A percentile compares a stretch with the other conserved stretches of the same genome.
These are phyloP conservation scores for Cephalopterus ornatus DNA, from an alignment of 2,113 vertebrate species.

Conservation along the genomic window DNA sequence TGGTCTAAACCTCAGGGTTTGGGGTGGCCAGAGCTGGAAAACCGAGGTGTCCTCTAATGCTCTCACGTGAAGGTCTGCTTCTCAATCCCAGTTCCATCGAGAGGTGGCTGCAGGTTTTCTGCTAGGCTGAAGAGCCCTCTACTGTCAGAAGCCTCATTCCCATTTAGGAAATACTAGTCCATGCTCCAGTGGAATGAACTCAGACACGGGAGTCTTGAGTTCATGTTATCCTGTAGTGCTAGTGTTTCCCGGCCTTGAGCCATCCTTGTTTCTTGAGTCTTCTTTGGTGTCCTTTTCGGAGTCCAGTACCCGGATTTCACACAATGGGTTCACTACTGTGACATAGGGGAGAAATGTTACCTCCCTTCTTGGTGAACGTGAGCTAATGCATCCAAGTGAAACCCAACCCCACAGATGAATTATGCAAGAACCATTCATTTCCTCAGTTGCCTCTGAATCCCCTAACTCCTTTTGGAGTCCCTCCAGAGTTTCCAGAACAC, in stretches of 20 bases:
- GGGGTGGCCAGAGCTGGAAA: neutral
- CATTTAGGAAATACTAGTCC: accelerated
- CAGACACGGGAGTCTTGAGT: neutral
- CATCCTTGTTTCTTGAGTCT: neutral
- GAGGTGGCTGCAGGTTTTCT: neutral
- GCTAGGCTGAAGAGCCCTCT: constrained; percentile 22
- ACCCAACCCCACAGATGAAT: neutral
- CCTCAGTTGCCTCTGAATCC: neutral
- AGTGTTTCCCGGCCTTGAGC: neutral
- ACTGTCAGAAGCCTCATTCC: neutral
- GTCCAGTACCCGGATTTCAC: neutral
- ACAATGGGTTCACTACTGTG: neutral
- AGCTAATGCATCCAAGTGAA: neutral
- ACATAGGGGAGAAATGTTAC: neutral
- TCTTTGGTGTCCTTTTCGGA: neutral
- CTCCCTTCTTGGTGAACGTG: neutral
- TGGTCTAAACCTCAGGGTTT: too few relatives aligned
- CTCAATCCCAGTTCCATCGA: neutral
- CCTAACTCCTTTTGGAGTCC: neutral
- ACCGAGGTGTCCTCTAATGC: accelerated
- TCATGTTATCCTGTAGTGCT: neutral
- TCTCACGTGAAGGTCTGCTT: neutral
- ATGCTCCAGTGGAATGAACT: accelerated
- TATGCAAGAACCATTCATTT: neutral
- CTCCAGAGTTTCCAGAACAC: neutral